Evolutionary conservation across 2,888 invertebrate species (phyloP).

Genomic region (Lymantria dispar): DNA sequence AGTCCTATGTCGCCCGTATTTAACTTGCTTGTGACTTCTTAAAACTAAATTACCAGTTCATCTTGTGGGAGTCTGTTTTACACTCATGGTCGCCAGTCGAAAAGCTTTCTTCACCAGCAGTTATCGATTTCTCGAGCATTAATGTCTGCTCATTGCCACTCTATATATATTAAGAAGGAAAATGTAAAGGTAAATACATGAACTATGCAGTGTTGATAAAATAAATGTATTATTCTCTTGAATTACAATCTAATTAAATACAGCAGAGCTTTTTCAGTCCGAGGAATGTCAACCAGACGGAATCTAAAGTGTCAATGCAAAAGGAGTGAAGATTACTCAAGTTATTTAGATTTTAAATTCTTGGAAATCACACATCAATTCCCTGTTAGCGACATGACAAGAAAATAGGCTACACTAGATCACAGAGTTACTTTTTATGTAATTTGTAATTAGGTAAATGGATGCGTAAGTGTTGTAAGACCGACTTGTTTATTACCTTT

Average conservation of each 20-base stretch:
- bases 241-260: constrained; percentile 33
- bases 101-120: too few relatives aligned
- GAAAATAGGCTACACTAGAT: constrained; percentile 37
- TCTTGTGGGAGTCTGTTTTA: too few relatives aligned
- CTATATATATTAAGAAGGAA: too few relatives aligned
- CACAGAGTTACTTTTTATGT: constrained; percentile 27
- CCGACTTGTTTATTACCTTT: constrained; percentile 9
- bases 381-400: constrained; percentile 42
- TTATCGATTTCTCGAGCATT: background rate
- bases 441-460: constrained; percentile 31
- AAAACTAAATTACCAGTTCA: too few relatives aligned
- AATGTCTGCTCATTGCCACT: background rate
- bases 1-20: too few relatives aligned
- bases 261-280: constrained; percentile 16
- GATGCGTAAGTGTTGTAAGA: constrained; percentile 18
- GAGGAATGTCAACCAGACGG: constrained; percentile 28
- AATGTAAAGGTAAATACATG: too few relatives aligned
- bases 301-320: constrained; percentile 35
- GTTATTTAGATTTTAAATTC: constrained; percentile 36
- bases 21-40: too few relatives aligned
- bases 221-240: constrained; percentile 18
- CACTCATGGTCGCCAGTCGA: too few relatives aligned
- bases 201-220: too few relatives aligned
- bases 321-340: constrained; percentile 38
- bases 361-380: constrained; percentile 43